Evolutionary conservation across 2,888 invertebrate genomes (phyloP), one percentile per base, ranked within the genome.

Genomic region (Epirrita christyi): DNA sequence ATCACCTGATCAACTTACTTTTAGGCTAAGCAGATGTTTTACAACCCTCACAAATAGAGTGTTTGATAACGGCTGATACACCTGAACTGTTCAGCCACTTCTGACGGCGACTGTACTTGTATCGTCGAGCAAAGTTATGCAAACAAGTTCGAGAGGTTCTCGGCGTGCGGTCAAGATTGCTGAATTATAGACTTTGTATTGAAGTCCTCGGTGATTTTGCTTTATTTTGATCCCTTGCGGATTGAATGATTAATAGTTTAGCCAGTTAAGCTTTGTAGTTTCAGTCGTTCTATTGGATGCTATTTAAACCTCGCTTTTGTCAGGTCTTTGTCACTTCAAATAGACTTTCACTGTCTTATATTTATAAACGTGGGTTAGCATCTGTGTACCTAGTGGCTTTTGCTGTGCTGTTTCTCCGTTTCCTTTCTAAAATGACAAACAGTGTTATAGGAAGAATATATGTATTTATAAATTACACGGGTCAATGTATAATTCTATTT

Each of bases 131-230:
- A 59, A 65, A 65, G 66, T 67, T 64, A 64, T 68, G 66, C 66
- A 68, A 64, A 66, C 63, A 64, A 63, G 57, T 62, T 58, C 49
- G 63, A 62, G 58, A 67, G 61, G 64, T 54, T 58, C 59, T 55
- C 60, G 36, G 61, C 57, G 59, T 55, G 63, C 63, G 61, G 64
- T 67, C 66, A 61, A 64, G 51, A 59, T 58, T 59, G 58, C 52
- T 61, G 57, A 64, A 61, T 67, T 66, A 63, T 61, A 56, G 61
- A 59, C 66, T 61, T 52, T 43, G 54, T 59, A 61, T 59, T 57
- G 49, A 40, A 61, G 49, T 56, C 48, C 40, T 42, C 55, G 42
- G 42, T 45, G 42, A 52, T 59, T 21, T 60, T 52, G 52, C 51
- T 57, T 56, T 60, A 42, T 60, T 59, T 64, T 64, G 55, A 62